Base-by-base conservation (phyloP, 2,113 vertebrate genomes). In the Chaetura pelagica region DNA sequence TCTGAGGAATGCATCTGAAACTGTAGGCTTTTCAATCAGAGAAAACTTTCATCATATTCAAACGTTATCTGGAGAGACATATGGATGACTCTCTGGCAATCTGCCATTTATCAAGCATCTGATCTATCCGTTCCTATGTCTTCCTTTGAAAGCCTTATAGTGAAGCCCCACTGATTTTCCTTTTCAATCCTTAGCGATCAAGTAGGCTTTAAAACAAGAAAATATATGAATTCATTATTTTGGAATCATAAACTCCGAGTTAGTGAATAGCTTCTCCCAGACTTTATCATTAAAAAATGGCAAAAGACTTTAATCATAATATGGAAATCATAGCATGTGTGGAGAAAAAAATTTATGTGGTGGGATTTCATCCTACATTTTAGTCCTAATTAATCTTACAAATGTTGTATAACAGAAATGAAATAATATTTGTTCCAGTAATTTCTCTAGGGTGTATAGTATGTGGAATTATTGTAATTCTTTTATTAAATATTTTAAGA, bases 181-280 rank as follows among this genome's bases (percentile, higher is more conserved):
- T 73, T 87, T 91, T 91, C 84, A 93, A 49, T 90, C 66, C 66
- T 52, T 44, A 5, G 44, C 0, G 49, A 94, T 85, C 69, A 87
- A 93, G 78, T 19, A 62, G 85, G 58, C 82, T 97, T 85, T 95
- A 94, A 94, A 96, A 93, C 82, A 93, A 91, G 92, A 87, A 94
- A 84, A 93, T 66, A 32, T 9, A 15, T 68, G 66, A 94, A 94
- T 96, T 94, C 90, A 80, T 96, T 83, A 93, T 79, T 91, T 85
- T 40, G 78, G 85, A 95, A 91, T 91, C 92, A 95, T 87, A 83
- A 89, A 90, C 49, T 75, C 40, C 1, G 68, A 61, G 72, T 48
- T 57, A 83, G 82, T 80, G 92, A 83, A 79, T 49, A 80, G 51
- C 81, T 92, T 93, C 66, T 94, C 23, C 32, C 26, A 35, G 83